Base-by-base conservation (phyloP, 2,888 invertebrate genomes). In the Pantelozetes paolii region DNA sequence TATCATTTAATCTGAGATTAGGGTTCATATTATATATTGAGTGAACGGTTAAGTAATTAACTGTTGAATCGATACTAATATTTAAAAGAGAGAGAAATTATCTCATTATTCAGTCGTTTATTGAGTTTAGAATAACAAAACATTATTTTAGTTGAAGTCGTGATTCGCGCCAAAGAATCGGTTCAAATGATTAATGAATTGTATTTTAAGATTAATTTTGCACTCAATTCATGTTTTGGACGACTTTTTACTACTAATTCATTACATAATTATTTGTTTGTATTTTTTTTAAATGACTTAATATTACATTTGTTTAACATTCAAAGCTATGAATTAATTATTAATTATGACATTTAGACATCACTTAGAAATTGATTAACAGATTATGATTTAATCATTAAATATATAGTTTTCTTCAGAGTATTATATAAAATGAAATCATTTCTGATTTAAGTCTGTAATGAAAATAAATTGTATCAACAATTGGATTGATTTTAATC, bases 101-200 rank as follows among this genome's bases (percentile, higher is more conserved):
- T 45, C 45, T 45, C 45, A 45, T 45, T 45, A 45, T 45, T 45
- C 45, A 45, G 45, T 9, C 15, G 45, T 45, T 15, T 45, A 45
- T 45, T 45, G 15, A 45, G 45, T 45, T 45, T 45, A 45, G 45
- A 45, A n/a, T n/a, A n/a, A n/a, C 15, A 45, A 45, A 45, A 15
- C 15, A 11, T 45, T 26, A 9, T 13, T 54, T 26, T 26, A 5
- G 3, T 23, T 9, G 23, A 54, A 54, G 54, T 54, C 54, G 54
- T 54, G 54, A 54, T 54, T 54, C 54, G 28, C 54, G 18, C 54
- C 18, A 54, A 54, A 54, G 54, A 54, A 54, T 26, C 9, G 5
- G 23, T 2, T 9, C 18, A 6, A 15, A 54, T 54, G 54, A 54
- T 54, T 54, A 54, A 54, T 54, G 54, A 1, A 54, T 23, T 15